A percentile compares a stretch with the other conserved stretches of the same genome.
Conservation (phyloP, 2,888 invertebrate species). For the Scaeva pyrastri region DNA sequence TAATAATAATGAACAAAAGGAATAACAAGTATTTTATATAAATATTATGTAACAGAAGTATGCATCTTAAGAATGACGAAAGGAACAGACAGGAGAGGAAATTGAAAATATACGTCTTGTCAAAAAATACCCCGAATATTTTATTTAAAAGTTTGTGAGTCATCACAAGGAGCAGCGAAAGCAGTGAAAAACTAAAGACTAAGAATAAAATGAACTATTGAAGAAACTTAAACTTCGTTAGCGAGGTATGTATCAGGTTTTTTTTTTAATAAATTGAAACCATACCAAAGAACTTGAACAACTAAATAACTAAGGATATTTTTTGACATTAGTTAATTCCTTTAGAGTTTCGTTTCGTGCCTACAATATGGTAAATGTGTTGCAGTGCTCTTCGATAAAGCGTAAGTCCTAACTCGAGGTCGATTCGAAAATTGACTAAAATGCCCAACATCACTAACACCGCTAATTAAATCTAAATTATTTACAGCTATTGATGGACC, state of each 20-base stretch:
- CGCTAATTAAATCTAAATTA: slow-evolving; percentile 78
- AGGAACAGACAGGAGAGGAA: slow-evolving; percentile 27
- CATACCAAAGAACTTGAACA: too few relatives aligned
- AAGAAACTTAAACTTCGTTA: too few relatives aligned
- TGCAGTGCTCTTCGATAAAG: slow-evolving; percentile 74
- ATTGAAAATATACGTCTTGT: background rate
- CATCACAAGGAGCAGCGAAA: too few relatives aligned
- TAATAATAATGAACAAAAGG: slow-evolving; percentile 34
- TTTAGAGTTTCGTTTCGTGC: slow-evolving; percentile 78
- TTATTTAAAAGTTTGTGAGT: background rate
- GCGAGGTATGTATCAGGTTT: too few relatives aligned
- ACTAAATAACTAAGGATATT: background rate
- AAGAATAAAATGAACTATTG: too few relatives aligned
- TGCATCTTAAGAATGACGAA: background rate
- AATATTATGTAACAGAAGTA: slow-evolving; percentile 36
- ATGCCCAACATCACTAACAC: slow-evolving; percentile 73
- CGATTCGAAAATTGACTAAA: slow-evolving; percentile 77
- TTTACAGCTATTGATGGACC: slow-evolving; percentile 76
- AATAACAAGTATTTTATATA: slow-evolving; percentile 54
- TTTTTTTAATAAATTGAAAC: too few relatives aligned
- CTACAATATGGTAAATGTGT: slow-evolving; percentile 76
- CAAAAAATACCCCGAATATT: background rate
- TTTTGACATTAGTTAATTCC: background rate
- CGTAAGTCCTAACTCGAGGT: slow-evolving; percentile 77
- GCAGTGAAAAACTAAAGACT: too few relatives aligned